Conservation (phyloP, 2,797 vertebrate genomes). For the Lutjanus campechanus region DNA sequence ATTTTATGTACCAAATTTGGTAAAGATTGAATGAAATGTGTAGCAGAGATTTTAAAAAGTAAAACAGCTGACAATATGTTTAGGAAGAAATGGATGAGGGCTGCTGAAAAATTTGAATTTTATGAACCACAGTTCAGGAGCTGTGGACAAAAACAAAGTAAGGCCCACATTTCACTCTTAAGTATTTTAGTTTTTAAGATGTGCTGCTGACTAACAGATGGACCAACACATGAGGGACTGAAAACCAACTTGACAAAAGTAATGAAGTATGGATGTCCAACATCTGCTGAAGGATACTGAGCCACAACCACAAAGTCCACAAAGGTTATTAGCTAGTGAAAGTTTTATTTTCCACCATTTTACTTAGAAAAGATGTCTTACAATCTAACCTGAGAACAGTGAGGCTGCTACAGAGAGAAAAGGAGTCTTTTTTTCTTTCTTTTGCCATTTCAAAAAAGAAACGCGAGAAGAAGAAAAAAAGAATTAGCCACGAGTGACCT, state of each 20-base stretch:
- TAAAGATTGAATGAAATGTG: background rate
- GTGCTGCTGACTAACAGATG: background rate
- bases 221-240: background rate
- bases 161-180: background rate
- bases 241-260: constrained; percentile 1
- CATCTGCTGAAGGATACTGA: constrained; percentile 40
- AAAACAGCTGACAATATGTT: too few species aligned
- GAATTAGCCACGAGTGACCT: constrained; percentile 69
- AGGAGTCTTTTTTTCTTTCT: constrained; percentile 40
- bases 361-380: constrained; percentile 81
- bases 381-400: constrained; percentile 83
- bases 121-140: background rate
- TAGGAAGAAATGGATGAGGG: background rate
- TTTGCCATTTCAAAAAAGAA: constrained; percentile 71
- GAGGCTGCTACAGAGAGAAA: constrained; percentile 77
- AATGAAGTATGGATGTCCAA: background rate
- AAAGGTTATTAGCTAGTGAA: constrained; percentile 65
- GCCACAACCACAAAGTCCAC: constrained; percentile 46
- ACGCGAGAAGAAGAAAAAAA: constrained; percentile 33
- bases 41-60: background rate
- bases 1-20: background rate
- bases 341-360: constrained; percentile 79
- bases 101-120: background rate
- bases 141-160: background rate
- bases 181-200: background rate